Conservation (phyloP, 2,113 vertebrate genomes). For the Tapirus terrestris region DNA sequence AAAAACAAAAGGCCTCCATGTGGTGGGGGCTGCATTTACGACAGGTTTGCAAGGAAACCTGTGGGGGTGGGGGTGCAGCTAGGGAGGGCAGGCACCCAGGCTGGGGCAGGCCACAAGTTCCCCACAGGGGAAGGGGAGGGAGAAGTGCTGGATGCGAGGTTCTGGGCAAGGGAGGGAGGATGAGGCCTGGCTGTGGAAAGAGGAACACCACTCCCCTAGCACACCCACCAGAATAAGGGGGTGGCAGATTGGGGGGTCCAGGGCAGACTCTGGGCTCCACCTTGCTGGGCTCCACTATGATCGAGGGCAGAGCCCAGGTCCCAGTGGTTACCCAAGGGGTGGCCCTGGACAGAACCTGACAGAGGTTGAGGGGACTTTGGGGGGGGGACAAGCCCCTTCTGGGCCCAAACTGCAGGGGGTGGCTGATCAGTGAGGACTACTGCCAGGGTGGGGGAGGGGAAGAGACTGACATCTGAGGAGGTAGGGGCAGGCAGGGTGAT, state of each 20-base stretch:
- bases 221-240: fast-evolving
- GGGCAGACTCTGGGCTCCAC: not conserved
- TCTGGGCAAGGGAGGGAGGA: no score
- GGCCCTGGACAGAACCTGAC: not conserved
- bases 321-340: not conserved
- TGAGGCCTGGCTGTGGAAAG: not conserved
- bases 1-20: not conserved
- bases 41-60: not conserved
- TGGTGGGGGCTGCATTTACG: not conserved
- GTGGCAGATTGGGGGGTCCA: not conserved
- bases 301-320: not conserved
- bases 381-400: not conserved
- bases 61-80: not conserved
- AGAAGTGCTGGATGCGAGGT: fast-evolving
- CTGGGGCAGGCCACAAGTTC: fast-evolving
- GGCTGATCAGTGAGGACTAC: no score
- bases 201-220: not conserved
- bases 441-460: no score
- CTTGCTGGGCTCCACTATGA: no score
- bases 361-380: not conserved
- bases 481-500: not conserved
- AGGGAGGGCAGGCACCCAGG: not conserved
- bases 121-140: not conserved
- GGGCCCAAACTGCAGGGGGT: not conserved
- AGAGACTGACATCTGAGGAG: not conserved